A percentile compares a stretch with the other conserved stretches of the same genome.
Evolutionary conservation across 2,113 vertebrate genomes (phyloP).

Genomic region (Odontesthes bonariensis): DNA sequence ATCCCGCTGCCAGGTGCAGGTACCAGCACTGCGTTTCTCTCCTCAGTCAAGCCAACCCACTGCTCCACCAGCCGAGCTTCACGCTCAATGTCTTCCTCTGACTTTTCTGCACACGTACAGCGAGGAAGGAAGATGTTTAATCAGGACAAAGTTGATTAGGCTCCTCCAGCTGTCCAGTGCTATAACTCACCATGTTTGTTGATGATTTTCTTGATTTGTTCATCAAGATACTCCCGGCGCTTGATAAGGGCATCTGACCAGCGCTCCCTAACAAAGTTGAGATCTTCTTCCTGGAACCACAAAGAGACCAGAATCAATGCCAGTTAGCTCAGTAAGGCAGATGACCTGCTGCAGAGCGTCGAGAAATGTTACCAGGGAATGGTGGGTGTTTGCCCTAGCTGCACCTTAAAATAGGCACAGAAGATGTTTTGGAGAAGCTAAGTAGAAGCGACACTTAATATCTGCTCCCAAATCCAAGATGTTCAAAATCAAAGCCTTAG

Average conservation of each 20-base stretch:
- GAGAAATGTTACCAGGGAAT: conserved; percentile 4
- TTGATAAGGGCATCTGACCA: conserved; percentile 98
- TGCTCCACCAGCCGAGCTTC: conserved; percentile 96
- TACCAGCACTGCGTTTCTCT: conserved; percentile 95
- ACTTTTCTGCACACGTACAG: conserved; percentile 85
- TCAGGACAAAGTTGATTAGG: not conserved
- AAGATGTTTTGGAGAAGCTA: not conserved
- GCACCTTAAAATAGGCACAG: conserved; percentile 4
- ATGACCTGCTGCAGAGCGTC: not conserved
- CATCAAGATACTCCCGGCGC: conserved; percentile 94
- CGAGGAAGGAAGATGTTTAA: not conserved
- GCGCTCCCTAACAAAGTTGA: conserved; percentile 92
- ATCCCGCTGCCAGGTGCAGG: conserved; percentile 94
- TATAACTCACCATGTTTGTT: conserved; percentile 89
- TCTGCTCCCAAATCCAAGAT: conserved; percentile 5
- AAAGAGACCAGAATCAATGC: conserved; percentile 50
- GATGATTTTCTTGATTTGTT: conserved; percentile 98
- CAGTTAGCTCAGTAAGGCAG: conserved; percentile 13
- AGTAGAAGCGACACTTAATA: conserved; percentile 13
- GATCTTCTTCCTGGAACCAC: conserved; percentile 91
- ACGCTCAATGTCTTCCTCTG: conserved; percentile 92
- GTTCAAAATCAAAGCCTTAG: conserved; percentile 25
- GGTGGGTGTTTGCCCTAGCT: not conserved
- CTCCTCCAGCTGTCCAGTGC: not conserved
- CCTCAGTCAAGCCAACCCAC: conserved; percentile 98